Conservation (phyloP, 1,140 invertebrate genomes). For the Portunus trituberculatus region DNA sequence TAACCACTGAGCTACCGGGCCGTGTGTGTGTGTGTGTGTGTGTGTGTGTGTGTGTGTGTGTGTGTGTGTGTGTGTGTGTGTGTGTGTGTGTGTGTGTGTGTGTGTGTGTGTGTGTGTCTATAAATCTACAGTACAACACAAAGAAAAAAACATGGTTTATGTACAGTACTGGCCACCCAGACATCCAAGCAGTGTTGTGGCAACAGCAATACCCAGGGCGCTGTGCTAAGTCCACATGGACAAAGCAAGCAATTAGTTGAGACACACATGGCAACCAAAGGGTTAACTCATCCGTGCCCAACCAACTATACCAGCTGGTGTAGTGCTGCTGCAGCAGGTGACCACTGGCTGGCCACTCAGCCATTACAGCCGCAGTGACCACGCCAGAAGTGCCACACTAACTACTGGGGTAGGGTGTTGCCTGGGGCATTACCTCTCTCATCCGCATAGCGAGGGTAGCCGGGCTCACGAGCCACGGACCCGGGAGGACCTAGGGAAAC, state of each 20-base stretch:
- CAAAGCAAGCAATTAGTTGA: constrained; percentile 67
- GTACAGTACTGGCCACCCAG: neutral
- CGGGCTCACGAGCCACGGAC: constrained; percentile 75
- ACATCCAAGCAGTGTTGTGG: neutral
- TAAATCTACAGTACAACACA: neutral
- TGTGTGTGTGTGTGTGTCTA: too few relatives aligned
- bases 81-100: too few relatives aligned
- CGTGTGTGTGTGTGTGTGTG: too few relatives aligned
- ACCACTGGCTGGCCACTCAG: constrained; percentile 71
- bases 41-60: too few relatives aligned
- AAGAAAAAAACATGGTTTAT: neutral
- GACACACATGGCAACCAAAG: constrained; percentile 67
- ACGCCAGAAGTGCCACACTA: constrained; percentile 71
- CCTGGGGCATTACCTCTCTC: constrained; percentile 77
- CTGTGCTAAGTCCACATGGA: constrained; percentile 58
- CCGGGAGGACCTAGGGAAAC: constrained; percentile 76
- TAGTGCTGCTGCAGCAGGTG: constrained; percentile 71
- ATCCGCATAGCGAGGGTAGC: constrained; percentile 77
- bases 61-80: too few relatives aligned
- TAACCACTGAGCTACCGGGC: too few relatives aligned
- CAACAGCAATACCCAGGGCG: constrained; percentile 63
- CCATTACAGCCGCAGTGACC: constrained; percentile 62
- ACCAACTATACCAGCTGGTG: constrained; percentile 76
- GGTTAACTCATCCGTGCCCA: constrained; percentile 70
- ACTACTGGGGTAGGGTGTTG: constrained; percentile 73